A percentile compares a stretch with the other conserved stretches of the same genome.
Conservation (phyloP, 2,888 invertebrate genomes). For the Stratiomys singularior region DNA sequence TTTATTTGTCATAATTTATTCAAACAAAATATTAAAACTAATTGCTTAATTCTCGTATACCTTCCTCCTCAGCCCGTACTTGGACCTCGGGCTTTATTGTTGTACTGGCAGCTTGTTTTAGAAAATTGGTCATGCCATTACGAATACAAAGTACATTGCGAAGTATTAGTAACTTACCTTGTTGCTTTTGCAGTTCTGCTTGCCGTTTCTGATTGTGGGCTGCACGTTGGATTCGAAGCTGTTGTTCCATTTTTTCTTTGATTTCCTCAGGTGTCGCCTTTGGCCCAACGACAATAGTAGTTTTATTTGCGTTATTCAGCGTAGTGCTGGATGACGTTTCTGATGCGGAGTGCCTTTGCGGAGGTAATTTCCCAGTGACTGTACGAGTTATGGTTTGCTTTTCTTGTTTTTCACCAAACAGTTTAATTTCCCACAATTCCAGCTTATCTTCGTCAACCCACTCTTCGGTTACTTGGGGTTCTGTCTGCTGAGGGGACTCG, state of each 20-base stretch:
- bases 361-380: slow-evolving; percentile 77
- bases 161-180: slow-evolving; percentile 56
- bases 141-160: not conserved
- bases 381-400: slow-evolving; percentile 76
- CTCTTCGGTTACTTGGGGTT: slow-evolving; percentile 93
- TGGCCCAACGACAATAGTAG: slow-evolving; percentile 54
- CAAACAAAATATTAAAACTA: too few species aligned
- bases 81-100: slow-evolving; percentile 51
- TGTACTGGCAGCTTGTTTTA: slow-evolving; percentile 17
- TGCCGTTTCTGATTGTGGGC: slow-evolving; percentile 90
- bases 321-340: slow-evolving; percentile 50
- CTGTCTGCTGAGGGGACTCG: slow-evolving; percentile 93
- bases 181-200: slow-evolving; percentile 68
- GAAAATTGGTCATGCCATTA: slow-evolving; percentile 1
- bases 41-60: slow-evolving; percentile 39
- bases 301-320: slow-evolving; percentile 54
- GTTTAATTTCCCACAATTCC: slow-evolving; percentile 96
- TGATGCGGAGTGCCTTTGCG: slow-evolving; percentile 54
- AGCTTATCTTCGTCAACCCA: slow-evolving; percentile 97
- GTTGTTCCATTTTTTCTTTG: slow-evolving; percentile 92
- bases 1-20: too few species aligned
- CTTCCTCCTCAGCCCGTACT: slow-evolving; percentile 49
- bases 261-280: slow-evolving; percentile 78
- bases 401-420: slow-evolving; percentile 85
- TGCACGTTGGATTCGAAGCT: slow-evolving; percentile 85